Evolutionary conservation across 2,113 vertebrate genomes (phyloP).

Genomic region (Dasyornis broadbenti): DNA sequence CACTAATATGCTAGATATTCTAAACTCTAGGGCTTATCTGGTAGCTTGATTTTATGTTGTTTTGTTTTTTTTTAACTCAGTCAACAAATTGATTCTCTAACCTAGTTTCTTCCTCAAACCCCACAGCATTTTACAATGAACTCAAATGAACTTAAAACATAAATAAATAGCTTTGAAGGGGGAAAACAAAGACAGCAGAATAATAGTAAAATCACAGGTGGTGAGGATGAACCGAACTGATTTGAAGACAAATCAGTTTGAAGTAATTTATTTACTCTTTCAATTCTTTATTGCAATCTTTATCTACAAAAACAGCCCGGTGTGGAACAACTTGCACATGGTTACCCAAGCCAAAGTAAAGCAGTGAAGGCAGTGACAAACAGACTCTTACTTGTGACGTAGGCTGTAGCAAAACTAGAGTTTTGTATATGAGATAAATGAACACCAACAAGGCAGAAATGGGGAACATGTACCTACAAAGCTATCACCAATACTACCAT

Average conservation of each 20-base stretch:
- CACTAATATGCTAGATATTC: neutral
- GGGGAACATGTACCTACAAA: neutral
- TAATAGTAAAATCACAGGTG: neutral
- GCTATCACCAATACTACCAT: neutral
- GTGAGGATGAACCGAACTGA: neutral
- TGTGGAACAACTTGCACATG: neutral
- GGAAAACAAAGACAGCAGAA: neutral
- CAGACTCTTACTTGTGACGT: neutral
- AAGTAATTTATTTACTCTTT: neutral
- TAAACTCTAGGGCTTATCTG: neutral
- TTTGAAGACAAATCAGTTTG: neutral
- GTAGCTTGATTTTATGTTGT: neutral
- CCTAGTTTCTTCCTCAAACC: conserved; percentile 49
- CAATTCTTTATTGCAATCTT: neutral
- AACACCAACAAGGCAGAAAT: neutral
- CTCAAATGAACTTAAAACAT: conserved; percentile 46
- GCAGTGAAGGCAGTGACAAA: neutral
- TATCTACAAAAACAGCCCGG: neutral
- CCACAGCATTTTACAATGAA: conserved; percentile 44
- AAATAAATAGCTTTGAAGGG: neutral
- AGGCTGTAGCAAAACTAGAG: neutral
- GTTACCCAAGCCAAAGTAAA: neutral
- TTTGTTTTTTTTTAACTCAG: neutral
- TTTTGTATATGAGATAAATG: neutral
- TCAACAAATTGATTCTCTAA: conserved; percentile 59